Conservation (phyloP, 2,888 invertebrate genomes). For the Lordiphosa fenestrarum region DNA sequence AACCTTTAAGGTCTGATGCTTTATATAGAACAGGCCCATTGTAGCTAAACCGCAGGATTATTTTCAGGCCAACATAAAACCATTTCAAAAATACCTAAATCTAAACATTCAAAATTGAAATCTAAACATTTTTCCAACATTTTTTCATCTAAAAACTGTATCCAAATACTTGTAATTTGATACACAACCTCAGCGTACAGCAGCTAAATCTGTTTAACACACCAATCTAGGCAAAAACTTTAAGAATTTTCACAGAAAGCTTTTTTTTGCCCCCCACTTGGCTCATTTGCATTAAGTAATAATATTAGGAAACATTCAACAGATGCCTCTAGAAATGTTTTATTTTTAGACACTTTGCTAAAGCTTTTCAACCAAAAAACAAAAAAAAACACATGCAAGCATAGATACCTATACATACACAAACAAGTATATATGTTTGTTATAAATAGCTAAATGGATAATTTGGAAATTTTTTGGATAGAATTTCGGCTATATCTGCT, state of each 20-base stretch:
- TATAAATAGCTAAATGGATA: constrained; percentile 36
- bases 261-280: constrained; percentile 17
- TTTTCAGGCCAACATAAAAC: too few species aligned
- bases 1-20: too few species aligned
- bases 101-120: too few species aligned
- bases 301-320: constrained; percentile 58
- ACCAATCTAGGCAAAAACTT: constrained; percentile 27
- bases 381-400: background rate
- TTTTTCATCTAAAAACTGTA: background rate
- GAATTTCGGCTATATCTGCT: constrained; percentile 1
- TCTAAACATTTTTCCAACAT: too few species aligned
- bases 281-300: constrained; percentile 59
- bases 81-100: too few species aligned
- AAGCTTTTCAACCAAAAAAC: constrained; percentile 39
- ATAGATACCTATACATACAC: background rate
- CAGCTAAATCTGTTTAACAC: constrained; percentile 31
- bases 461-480: constrained; percentile 37
- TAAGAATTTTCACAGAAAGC: constrained; percentile 42
- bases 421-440: constrained; percentile 16
- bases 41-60: too few species aligned
- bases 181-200: constrained; percentile 36
- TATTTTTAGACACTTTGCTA: constrained; percentile 50
- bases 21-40: too few species aligned
- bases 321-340: constrained; percentile 44
- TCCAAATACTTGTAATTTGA: constrained; percentile 24